Evolutionary conservation across 2,113 vertebrate genomes (phyloP).

Genomic region (Rattus norvegicus): GRCr8 NC_086022.1:10136001-10136500

Average conservation of each 20-base stretch:
- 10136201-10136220: not conserved
- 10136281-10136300: not conserved
- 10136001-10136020: not conserved
- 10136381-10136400: too few species aligned
- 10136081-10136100: not conserved
- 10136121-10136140: not conserved
- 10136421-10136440: too few species aligned
- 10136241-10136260: not conserved
- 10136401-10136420: too few species aligned
- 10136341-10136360: not conserved
- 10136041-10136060: not conserved
- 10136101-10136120: not conserved
- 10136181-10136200: not conserved
- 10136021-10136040: not conserved
- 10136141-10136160: not conserved
- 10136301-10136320: not conserved
- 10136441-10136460: too few species aligned
- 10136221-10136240: not conserved
- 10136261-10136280: not conserved
- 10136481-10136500: too few species aligned
- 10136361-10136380: not conserved
- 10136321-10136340: not conserved
- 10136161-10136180: not conserved
- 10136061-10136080: not conserved
- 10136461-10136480: too few species aligned